Conservation (phyloP, 2,888 invertebrate genomes). For the Volucella inflata region DNA sequence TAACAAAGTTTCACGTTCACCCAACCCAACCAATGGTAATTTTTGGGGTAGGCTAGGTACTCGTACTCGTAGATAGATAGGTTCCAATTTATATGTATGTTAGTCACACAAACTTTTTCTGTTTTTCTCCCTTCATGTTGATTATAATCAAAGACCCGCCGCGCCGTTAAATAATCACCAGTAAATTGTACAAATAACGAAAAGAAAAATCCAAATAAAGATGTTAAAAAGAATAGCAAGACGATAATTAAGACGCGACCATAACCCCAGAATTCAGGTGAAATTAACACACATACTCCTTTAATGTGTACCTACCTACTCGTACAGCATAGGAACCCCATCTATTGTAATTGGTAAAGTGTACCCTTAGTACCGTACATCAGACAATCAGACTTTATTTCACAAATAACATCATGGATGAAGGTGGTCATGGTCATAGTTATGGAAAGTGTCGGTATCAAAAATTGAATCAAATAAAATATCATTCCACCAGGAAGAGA, state of each 20-base stretch:
- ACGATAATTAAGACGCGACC: slow-evolving; percentile 63
- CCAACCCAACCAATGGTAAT: neutral
- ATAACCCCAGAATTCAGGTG: slow-evolving; percentile 40
- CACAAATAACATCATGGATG: slow-evolving; percentile 6
- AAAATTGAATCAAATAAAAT: slow-evolving; percentile 54
- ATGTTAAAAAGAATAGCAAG: slow-evolving; percentile 62
- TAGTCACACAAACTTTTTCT: neutral
- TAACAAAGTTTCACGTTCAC: slow-evolving; percentile 50
- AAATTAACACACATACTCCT: slow-evolving; percentile 46
- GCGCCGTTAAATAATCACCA: slow-evolving; percentile 28
- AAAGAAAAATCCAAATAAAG: slow-evolving; percentile 33
- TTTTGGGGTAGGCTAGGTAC: slow-evolving; percentile 2
- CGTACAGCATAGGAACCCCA: neutral
- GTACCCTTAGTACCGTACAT: slow-evolving; percentile 6
- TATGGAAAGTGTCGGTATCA: slow-evolving; percentile 16
- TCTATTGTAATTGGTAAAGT: neutral
- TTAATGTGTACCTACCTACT: neutral
- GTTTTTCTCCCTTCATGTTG: slow-evolving; percentile 30
- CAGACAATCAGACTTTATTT: slow-evolving; percentile 20
- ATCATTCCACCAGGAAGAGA: slow-evolving; percentile 1
- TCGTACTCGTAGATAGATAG: neutral
- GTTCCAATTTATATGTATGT: neutral
- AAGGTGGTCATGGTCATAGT: slow-evolving; percentile 20
- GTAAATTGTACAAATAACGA: neutral
- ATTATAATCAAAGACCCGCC: slow-evolving; percentile 64